These are phyloP conservation scores for Amazona vittata DNA, from an alignment of 2,113 vertebrate species.

Conservation along the genomic window DNA sequence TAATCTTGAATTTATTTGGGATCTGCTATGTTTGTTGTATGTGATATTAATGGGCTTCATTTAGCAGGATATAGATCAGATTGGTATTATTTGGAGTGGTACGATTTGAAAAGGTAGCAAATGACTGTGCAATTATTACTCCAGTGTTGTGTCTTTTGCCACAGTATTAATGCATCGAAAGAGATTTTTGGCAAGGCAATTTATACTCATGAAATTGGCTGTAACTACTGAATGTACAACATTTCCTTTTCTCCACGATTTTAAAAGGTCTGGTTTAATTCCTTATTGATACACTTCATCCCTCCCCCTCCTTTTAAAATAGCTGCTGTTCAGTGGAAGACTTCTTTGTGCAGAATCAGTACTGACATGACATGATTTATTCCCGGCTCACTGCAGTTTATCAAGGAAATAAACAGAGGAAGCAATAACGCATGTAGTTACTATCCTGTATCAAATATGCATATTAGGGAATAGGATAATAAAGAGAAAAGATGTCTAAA, in stretches of 20 bases:
- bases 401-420: conserved; percentile 50
- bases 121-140: conserved; percentile 64
- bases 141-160: conserved; percentile 19
- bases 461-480: neutral
- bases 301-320: conserved; percentile 5
- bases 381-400: conserved; percentile 14
- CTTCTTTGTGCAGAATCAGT: conserved; percentile 30
- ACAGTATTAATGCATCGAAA: conserved; percentile 51
- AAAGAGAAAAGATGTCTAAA: neutral
- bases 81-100: conserved; percentile 68
- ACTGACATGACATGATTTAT: neutral
- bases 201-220: conserved; percentile 48
- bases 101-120: conserved; percentile 72
- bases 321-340: neutral
- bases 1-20: neutral
- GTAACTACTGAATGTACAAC: conserved; percentile 26
- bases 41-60: conserved; percentile 23
- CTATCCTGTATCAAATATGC: neutral
- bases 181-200: conserved; percentile 69
- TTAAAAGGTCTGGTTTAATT: conserved; percentile 9
- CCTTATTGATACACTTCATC: neutral
- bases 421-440: neutral
- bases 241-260: neutral
- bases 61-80: conserved; percentile 52
- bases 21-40: neutral